A percentile compares a stretch with the other conserved stretches of the same genome.
Conservation (phyloP, 1,140 invertebrate genomes). For the Cryptotermes secundus region DNA sequence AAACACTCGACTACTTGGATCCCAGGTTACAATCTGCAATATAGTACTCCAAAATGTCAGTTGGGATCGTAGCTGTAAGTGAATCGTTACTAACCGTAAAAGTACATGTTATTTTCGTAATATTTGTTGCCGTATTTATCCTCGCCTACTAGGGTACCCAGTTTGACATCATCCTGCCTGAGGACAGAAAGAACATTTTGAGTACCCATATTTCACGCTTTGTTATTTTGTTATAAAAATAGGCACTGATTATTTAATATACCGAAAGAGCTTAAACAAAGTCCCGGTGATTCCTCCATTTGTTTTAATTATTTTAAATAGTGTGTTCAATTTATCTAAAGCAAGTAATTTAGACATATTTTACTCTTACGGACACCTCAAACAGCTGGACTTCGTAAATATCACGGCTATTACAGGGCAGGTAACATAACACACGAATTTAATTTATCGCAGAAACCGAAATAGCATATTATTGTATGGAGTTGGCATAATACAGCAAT, state of each 20-base stretch:
- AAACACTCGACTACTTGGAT: no score
- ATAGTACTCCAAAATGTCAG: no score
- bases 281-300: conserved; percentile 19
- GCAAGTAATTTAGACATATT: conserved; percentile 16
- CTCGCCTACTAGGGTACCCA: conserved; percentile 82
- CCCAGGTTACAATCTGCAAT: no score
- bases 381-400: not conserved
- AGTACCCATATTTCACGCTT: not conserved
- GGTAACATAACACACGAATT: no score
- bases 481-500: no score
- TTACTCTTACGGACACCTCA: not conserved
- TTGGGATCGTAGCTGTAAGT: no score
- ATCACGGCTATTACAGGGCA: no score
- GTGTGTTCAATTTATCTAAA: conserved; percentile 10
- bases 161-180: conserved; percentile 85
- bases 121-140: conserved; percentile 98
- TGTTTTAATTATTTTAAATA: conserved; percentile 22
- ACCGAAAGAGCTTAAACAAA: conserved; percentile 9
- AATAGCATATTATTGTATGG: no score
- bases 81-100: conserved; percentile 63
- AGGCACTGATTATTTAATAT: not conserved
- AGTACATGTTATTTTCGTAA: conserved; percentile 88
- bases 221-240: not conserved
- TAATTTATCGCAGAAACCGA: no score
- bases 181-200: conserved; percentile 34